These are phyloP conservation scores for Ardeotis arabs DNA, from an alignment of 2,113 vertebrate genomes.

Conservation along the genomic window DNA sequence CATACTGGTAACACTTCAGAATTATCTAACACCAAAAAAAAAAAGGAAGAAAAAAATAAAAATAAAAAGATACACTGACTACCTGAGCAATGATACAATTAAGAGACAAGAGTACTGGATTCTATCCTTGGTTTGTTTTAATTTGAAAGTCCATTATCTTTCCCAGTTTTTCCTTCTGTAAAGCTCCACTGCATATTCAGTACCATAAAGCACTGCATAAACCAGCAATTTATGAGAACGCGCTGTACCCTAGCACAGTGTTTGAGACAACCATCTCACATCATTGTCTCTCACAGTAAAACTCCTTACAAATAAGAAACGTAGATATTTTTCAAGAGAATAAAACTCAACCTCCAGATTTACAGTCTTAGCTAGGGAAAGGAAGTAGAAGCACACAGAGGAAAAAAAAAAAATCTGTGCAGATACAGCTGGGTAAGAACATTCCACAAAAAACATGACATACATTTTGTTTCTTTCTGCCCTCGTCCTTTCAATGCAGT, in stretches of 20 bases:
- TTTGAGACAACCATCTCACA: background rate
- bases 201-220: background rate
- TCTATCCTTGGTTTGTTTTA: background rate
- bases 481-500: background rate
- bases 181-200: background rate
- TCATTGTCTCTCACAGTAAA: background rate
- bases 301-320: background rate
- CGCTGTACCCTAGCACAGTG: background rate
- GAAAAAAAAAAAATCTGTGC: background rate
- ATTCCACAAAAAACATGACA: background rate
- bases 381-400: background rate
- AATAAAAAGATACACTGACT: background rate
- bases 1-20: background rate
- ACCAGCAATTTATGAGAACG: background rate
- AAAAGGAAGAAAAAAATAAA: too few species aligned
- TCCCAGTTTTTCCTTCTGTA: background rate
- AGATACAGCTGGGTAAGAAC: background rate
- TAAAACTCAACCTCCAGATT: background rate
- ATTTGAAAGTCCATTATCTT: background rate
- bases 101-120: background rate
- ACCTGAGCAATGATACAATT: background rate
- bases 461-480: background rate
- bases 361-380: background rate
- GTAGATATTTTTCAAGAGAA: background rate
- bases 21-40: background rate